Percentiles rank a stretch among this genome's conserved stretches.
Evolutionary conservation across 1,140 invertebrate species (phyloP).

Genomic region (Lamellibrachia luymesi): DNA sequence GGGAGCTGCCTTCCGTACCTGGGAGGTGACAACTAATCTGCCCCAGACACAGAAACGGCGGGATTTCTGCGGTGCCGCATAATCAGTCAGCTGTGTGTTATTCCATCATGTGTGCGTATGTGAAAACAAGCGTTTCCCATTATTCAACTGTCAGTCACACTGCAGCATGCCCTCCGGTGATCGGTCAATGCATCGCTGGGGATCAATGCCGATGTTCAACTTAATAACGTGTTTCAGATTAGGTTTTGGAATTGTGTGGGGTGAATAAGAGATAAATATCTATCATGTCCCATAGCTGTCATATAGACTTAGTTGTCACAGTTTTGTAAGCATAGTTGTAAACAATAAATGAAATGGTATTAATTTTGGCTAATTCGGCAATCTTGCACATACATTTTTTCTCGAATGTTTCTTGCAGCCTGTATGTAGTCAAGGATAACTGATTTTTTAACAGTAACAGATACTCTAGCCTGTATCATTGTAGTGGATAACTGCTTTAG

Average conservation of each 20-base stretch:
- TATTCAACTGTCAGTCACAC: neutral
- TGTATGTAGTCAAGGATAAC: neutral
- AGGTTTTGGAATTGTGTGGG: neutral
- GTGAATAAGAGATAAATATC: neutral
- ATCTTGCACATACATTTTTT: neutral
- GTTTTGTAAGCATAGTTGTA: too few species aligned
- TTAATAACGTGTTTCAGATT: neutral
- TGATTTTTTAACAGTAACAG: neutral
- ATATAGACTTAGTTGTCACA: too few species aligned
- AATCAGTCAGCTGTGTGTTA: neutral
- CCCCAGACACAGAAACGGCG: neutral
- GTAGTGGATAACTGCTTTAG: too few species aligned
- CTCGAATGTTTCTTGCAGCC: neutral
- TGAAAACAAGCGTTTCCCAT: neutral
- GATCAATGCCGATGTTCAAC: neutral
- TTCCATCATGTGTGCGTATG: neutral
- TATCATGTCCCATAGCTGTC: too few species aligned
- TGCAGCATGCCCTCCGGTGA: neutral
- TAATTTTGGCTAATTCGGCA: neutral
- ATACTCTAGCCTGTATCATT: neutral
- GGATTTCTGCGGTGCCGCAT: neutral
- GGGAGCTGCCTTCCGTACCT: neutral
- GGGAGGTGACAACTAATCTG: neutral
- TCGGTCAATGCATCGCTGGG: neutral
- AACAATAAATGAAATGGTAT: too few species aligned